phyloP scores from a whole-genome alignment of 2,113 vertebrate species.

The Paraplagusia blochii region DNA sequence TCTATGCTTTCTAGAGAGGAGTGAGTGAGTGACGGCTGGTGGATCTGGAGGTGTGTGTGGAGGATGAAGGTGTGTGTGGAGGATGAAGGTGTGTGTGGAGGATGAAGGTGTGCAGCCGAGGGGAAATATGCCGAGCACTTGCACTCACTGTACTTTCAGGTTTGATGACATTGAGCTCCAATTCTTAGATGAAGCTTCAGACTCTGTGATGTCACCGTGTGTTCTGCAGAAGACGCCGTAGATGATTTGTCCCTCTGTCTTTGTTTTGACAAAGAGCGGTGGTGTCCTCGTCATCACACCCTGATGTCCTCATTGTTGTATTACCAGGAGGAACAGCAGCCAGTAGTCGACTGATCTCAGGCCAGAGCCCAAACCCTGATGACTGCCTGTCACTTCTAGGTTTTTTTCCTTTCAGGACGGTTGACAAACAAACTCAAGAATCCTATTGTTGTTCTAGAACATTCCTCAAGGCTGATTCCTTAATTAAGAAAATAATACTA shows the following conservation, averaged over 20 bases:
- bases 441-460: neutral
- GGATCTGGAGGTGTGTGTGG: slow-evolving; percentile 11
- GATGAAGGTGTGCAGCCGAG: no score
- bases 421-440: neutral
- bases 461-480: no score
- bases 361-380: neutral
- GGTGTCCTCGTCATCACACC: neutral
- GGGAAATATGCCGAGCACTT: neutral
- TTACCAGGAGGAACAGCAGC: neutral
- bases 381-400: neutral
- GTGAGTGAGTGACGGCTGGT: slow-evolving; percentile 47
- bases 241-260: no score
- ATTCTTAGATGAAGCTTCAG: neutral
- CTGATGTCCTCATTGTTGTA: neutral
- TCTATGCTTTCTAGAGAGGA: slow-evolving; percentile 27
- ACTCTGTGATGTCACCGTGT: neutral
- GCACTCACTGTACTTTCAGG: neutral
- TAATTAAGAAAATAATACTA: no score
- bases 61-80: slow-evolving; percentile 21
- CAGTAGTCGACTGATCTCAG: neutral
- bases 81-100: slow-evolving; percentile 10
- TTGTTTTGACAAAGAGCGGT: neutral
- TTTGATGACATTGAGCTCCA: neutral
- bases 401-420: neutral
- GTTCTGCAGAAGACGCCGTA: neutral